Evolutionary conservation across 2,888 invertebrate species (phyloP).

Genomic region (Synanthedon myopaeformis): DNA sequence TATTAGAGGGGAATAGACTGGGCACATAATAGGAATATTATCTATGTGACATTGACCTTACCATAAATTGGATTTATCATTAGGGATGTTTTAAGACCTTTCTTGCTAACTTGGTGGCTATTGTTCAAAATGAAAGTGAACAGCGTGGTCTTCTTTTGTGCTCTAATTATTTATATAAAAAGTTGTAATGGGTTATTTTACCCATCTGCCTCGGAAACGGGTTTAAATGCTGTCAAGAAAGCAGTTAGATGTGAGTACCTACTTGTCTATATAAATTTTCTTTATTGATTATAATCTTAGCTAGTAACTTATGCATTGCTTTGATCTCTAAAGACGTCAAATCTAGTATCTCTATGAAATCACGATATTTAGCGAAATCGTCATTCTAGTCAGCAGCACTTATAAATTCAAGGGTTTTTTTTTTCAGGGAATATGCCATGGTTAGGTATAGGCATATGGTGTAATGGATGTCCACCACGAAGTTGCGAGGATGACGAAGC

Average conservation of each 20-base stretch:
- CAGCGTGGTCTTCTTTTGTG: slow-evolving; percentile 10
- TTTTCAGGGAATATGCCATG: slow-evolving; percentile 63
- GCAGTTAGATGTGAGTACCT: slow-evolving; percentile 55
- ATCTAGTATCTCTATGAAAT: too few species aligned
- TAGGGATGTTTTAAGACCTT: not conserved
- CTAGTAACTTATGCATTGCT: too few species aligned
- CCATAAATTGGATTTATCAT: slow-evolving; percentile 18
- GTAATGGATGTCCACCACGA: slow-evolving; percentile 68
- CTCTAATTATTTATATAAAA: slow-evolving; percentile 13
- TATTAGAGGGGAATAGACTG: too few species aligned
- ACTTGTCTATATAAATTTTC: too few species aligned
- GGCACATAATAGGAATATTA: slow-evolving; percentile 13
- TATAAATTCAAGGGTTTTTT: too few species aligned
- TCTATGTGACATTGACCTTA: slow-evolving; percentile 47
- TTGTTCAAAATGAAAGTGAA: slow-evolving; percentile 25
- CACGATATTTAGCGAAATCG: too few species aligned
- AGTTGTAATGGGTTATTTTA: slow-evolving; percentile 15
- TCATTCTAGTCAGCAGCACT: too few species aligned
- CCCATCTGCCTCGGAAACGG: slow-evolving; percentile 26
- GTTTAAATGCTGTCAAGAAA: slow-evolving; percentile 40
- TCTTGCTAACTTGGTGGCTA: slow-evolving; percentile 2
- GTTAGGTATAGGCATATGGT: slow-evolving; percentile 62
- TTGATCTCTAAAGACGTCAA: too few species aligned
- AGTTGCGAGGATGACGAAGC: slow-evolving; percentile 73
- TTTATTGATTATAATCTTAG: too few species aligned